Evolutionary conservation across 1,140 invertebrate species (phyloP).

Genomic region (Antheraea pernyi): DNA sequence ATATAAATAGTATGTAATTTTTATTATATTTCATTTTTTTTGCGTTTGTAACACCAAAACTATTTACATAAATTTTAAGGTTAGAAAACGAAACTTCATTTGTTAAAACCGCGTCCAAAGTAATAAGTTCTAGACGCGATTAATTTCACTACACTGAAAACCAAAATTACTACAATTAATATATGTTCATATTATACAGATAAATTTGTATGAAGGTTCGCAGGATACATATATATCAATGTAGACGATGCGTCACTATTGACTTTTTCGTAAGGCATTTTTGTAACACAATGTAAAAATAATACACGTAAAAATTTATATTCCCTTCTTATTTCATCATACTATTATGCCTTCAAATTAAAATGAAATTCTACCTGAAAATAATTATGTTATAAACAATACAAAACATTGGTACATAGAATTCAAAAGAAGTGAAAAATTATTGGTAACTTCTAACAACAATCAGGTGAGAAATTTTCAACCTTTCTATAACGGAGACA

Average conservation of each 20-base stretch:
- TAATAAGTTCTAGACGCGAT: no score
- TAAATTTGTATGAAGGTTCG: no score
- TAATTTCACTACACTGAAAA: no score
- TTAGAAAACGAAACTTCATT: no score
- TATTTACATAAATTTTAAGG: neutral
- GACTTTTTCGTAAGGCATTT: no score
- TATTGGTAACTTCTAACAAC: constrained; percentile 15
- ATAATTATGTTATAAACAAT: neutral
- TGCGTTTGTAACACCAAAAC: neutral
- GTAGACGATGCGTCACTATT: no score
- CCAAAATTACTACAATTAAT: no score
- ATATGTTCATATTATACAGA: no score
- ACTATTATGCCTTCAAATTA: constrained; percentile 1
- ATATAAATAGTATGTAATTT: neutral
- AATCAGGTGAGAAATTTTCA: constrained; percentile 12
- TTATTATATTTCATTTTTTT: neutral
- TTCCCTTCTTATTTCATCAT: neutral
- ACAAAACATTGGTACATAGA: neutral
- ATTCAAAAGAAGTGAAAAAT: constrained; percentile 1
- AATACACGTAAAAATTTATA: neutral
- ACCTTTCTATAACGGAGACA: constrained; percentile 16
- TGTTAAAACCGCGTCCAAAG: no score
- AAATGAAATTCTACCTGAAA: neutral
- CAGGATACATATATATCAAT: no score
- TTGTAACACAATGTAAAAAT: no score